phyloP scores from a whole-genome alignment of 2,113 vertebrate species.

The Etia nguti region DNA sequence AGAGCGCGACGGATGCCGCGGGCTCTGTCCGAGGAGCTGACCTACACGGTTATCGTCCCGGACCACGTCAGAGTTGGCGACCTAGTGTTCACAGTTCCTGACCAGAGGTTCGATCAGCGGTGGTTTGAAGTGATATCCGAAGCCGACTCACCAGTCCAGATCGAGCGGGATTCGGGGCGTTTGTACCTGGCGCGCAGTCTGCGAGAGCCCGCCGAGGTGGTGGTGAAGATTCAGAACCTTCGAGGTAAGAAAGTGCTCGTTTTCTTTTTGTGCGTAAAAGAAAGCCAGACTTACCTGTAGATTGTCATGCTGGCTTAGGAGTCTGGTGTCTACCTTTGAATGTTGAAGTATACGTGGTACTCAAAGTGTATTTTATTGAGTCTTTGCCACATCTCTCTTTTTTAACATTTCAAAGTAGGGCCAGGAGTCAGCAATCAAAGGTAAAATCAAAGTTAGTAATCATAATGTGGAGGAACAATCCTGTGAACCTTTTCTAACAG shows the following conservation, averaged over 20 bases:
- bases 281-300: not conserved
- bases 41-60: slow-evolving; percentile 74
- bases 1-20: slow-evolving; percentile 46
- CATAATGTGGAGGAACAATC: not conserved
- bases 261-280: not conserved
- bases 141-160: slow-evolving; percentile 59
- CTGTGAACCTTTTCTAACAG: not conserved
- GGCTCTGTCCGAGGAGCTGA: slow-evolving; percentile 54
- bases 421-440: not conserved
- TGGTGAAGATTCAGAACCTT: slow-evolving; percentile 76
- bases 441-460: not conserved
- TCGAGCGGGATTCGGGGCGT: slow-evolving; percentile 80
- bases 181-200: slow-evolving; percentile 74
- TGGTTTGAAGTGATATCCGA: slow-evolving; percentile 78
- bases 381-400: not conserved
- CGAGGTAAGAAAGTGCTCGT: slow-evolving; percentile 62
- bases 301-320: not conserved
- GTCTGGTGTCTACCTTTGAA: not conserved
- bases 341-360: not conserved
- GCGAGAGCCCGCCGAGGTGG: slow-evolving; percentile 67
- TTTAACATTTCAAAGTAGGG: not conserved
- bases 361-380: not conserved
- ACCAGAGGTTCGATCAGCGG: slow-evolving; percentile 66
- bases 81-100: slow-evolving; percentile 80
- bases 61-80: slow-evolving; percentile 71